Evolutionary conservation across 2,888 invertebrate species (phyloP).

Genomic region (Melinopterus prodromus): DNA sequence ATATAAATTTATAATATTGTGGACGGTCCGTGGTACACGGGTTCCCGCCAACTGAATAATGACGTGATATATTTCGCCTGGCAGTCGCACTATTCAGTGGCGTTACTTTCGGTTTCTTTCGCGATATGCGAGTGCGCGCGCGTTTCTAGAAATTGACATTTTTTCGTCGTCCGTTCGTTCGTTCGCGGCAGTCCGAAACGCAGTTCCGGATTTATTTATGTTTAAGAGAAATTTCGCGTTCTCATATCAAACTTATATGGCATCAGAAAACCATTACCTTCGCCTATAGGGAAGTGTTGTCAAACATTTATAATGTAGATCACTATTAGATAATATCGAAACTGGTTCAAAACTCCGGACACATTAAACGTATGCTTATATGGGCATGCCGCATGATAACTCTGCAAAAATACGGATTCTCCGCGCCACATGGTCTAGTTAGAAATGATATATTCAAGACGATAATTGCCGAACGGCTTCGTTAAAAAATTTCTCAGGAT

Average conservation of each 20-base stretch:
- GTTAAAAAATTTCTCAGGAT: too few relatives aligned
- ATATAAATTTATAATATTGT: background rate
- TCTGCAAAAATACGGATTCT: too few relatives aligned
- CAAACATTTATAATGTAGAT: background rate
- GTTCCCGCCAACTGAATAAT: conserved; percentile 4
- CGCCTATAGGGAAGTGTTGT: background rate
- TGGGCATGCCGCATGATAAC: too few relatives aligned
- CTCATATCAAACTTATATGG: conserved; percentile 4
- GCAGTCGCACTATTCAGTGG: conserved; percentile 12
- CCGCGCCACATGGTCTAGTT: too few relatives aligned
- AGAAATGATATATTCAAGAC: too few relatives aligned
- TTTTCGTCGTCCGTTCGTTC: background rate
- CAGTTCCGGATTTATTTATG: background rate
- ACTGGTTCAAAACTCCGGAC: background rate
- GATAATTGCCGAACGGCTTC: too few relatives aligned
- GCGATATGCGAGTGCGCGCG: background rate
- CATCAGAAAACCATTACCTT: background rate
- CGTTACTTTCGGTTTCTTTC: conserved; percentile 8
- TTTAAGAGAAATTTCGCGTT: background rate
- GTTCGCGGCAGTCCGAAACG: background rate
- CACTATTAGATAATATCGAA: background rate
- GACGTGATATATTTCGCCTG: background rate
- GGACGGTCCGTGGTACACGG: background rate
- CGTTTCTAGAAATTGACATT: conserved; percentile 4
- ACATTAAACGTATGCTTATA: too few relatives aligned